A percentile compares a stretch with the other conserved stretches of the same genome.
Conservation (phyloP, 2,113 vertebrate genomes). For the Clarias batrachus region DNA sequence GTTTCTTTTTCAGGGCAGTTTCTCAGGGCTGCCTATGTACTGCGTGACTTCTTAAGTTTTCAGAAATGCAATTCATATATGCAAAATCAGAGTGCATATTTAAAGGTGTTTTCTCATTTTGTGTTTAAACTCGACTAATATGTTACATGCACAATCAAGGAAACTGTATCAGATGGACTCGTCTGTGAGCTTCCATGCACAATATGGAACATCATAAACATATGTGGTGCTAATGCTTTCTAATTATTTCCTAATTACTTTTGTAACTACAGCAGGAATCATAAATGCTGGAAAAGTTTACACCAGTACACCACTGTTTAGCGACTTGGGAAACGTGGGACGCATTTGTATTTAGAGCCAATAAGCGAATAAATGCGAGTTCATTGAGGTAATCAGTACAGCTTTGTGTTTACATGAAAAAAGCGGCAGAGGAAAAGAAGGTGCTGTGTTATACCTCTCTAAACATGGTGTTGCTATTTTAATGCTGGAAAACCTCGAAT, state of each 20-base stretch:
- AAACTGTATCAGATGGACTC: background rate
- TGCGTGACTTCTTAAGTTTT: background rate
- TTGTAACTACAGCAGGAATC: conserved; percentile 57
- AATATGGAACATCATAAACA: conserved; percentile 60
- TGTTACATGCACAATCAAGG: background rate
- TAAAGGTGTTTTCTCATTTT: background rate
- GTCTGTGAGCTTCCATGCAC: background rate
- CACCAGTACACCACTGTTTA: background rate
- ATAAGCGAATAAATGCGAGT: background rate
- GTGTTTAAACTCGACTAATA: background rate
- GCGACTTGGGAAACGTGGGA: background rate
- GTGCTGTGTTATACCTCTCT: background rate
- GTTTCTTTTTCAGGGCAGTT: background rate
- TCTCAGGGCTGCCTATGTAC: background rate
- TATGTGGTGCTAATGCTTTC: conserved; percentile 76
- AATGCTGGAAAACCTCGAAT: background rate
- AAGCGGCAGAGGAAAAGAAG: background rate
- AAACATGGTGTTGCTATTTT: background rate
- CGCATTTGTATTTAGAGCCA: background rate
- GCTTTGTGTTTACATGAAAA: conserved; percentile 6
- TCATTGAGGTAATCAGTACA: background rate
- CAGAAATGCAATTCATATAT: background rate
- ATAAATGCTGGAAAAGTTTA: conserved; percentile 18
- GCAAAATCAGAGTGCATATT: background rate
- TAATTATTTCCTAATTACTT: conserved; percentile 77